These are phyloP conservation scores for Urechis unicinctus DNA, from an alignment of 2,888 invertebrate genomes.

Conservation along the genomic window DNA sequence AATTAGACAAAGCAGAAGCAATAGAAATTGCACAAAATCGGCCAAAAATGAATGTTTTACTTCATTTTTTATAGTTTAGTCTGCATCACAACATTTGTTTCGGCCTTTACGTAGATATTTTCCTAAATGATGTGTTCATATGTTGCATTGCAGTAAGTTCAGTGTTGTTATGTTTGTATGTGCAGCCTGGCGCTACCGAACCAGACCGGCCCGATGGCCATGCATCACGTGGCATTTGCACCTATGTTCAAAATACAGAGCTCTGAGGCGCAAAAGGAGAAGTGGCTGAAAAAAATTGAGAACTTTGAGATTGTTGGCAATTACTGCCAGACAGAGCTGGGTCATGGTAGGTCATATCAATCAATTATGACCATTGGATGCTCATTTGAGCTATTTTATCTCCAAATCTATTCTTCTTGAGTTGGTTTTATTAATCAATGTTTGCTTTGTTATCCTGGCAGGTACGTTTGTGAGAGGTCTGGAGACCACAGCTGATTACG, in stretches of 20 bases:
- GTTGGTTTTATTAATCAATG: too few relatives aligned
- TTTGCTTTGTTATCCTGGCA: conserved; percentile 17
- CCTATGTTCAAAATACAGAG: conserved; percentile 7
- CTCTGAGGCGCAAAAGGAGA: conserved; percentile 70
- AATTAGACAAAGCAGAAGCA: too few relatives aligned
- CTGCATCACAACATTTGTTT: too few relatives aligned
- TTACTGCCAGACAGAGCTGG: conserved; percentile 94
- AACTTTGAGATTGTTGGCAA: conserved; percentile 81
- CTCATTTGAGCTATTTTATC: not conserved
- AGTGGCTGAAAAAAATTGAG: conserved; percentile 81
- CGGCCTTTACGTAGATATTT: too few relatives aligned
- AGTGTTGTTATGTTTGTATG: not conserved
- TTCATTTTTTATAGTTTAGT: too few relatives aligned
- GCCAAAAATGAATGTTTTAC: too few relatives aligned
- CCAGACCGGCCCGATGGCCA: not conserved
- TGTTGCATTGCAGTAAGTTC: too few relatives aligned
- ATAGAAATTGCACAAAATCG: too few relatives aligned
- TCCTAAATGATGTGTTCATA: too few relatives aligned
- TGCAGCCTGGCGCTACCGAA: not conserved
- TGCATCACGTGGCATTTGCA: conserved; percentile 12
- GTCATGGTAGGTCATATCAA: conserved; percentile 61
- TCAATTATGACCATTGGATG: not conserved
- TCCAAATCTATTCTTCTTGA: too few relatives aligned
- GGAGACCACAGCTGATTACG: conserved; percentile 89
- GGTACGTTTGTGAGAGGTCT: conserved; percentile 84